Evolutionary conservation across 1,140 invertebrate species (phyloP), one percentile per base, ranked within the genome.

Genomic region (Elymnias hypermnestra): DNA sequence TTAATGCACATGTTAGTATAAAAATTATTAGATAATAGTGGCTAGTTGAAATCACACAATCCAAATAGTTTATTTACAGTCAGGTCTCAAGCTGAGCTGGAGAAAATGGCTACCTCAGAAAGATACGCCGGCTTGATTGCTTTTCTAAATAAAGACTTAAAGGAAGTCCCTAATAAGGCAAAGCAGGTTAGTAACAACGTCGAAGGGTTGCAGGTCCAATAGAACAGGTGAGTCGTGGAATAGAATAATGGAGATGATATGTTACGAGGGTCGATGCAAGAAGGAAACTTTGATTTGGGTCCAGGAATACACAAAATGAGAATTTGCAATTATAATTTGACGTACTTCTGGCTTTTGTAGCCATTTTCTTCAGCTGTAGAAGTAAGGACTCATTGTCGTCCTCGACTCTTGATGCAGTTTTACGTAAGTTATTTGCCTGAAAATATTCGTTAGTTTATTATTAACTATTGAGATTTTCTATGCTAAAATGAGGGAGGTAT

Each of bases 341-440:
- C 90, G 83, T 92, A 93, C 91, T 92, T 92, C 89, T 91, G 82
- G 92, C 90, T 87, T 92, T 92, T 72, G 91, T 91, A 83, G 94
- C 94, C 93, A 97, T 94, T 91, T 96, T 97, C 90, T 96, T 96
- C 70, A 97, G 90, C 89, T 97, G 95, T 85, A 95, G 89, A 74
- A 94, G 91, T 83, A 97, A 89, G 44, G 93, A 94, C 86, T 97
- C 96, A 89, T 97, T 97, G 89, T 97, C 96, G 79, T 97, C 94
- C 88, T 97, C 96, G 68, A 97, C 90, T 53, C 94, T 90, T 53
- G 92, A 91, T 56, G 94, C 89, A 87, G 95, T 96, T 89, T 94
- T 95, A 78, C 94, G 89, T 68, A 95, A 90, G 77, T 91, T 94
- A 89, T 92, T 89, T 69, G 91, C 91, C 92, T 93, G 90, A 84